phyloP scores from a whole-genome alignment of 2,888 invertebrate species.

The Nephrocerus scutellatus region DNA sequence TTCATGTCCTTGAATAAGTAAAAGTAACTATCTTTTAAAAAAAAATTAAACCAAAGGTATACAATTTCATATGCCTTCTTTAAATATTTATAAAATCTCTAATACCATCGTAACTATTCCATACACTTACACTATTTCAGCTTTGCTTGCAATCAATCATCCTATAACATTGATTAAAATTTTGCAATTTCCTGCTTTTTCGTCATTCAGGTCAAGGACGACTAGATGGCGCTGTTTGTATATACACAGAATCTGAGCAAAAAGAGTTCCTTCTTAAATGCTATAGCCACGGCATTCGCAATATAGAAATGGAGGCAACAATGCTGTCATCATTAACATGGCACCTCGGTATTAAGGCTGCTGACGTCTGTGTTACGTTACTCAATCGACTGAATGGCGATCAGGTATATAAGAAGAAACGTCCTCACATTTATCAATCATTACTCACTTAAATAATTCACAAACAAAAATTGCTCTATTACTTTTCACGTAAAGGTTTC shows the following conservation, averaged over 20 bases:
- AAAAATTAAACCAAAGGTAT: too few species aligned
- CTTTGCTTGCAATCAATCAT: background rate
- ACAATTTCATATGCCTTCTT: too few species aligned
- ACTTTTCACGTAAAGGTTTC: slow-evolving; percentile 24
- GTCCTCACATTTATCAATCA: background rate
- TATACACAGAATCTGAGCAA: slow-evolving; percentile 59
- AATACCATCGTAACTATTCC: too few species aligned
- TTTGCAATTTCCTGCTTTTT: background rate
- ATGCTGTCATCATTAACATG: slow-evolving; percentile 64
- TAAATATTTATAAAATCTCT: too few species aligned
- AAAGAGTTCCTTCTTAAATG: slow-evolving; percentile 54
- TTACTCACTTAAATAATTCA: background rate
- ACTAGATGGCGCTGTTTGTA: slow-evolving; percentile 68
- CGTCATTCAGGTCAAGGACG: slow-evolving; percentile 61
- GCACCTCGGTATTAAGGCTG: slow-evolving; percentile 58
- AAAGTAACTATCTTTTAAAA: too few species aligned
- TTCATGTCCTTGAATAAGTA: too few species aligned
- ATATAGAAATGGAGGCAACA: slow-evolving; percentile 76
- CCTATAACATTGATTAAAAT: background rate
- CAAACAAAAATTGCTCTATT: background rate
- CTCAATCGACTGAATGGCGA: slow-evolving; percentile 65
- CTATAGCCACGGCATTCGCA: slow-evolving; percentile 54
- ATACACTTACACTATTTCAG: background rate
- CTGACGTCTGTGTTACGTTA: slow-evolving; percentile 65
- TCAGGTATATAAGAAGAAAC: slow-evolving; percentile 50